Evolutionary conservation across 2,113 vertebrate species (phyloP).

Genomic region (Hiodon tergisus): DNA sequence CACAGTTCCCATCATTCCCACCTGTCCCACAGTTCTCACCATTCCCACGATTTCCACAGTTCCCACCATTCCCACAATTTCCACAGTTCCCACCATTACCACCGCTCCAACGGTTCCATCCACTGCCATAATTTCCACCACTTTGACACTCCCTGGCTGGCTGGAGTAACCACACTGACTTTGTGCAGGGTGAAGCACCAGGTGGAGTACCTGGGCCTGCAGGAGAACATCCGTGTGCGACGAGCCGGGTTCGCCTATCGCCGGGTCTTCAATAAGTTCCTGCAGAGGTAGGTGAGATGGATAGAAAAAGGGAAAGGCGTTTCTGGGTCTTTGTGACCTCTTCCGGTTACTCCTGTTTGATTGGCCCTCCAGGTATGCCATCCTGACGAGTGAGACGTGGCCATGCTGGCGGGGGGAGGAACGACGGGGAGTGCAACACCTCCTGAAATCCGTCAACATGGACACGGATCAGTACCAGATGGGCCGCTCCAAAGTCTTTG

Average conservation of each 20-base stretch:
- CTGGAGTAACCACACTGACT: neutral
- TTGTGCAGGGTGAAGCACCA: conserved; percentile 79
- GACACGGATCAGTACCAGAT: conserved; percentile 93
- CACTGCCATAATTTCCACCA: too few relatives aligned
- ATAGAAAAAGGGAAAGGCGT: too few relatives aligned
- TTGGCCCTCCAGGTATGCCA: conserved; percentile 72
- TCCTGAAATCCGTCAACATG: conserved; percentile 88
- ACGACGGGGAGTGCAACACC: conserved; percentile 84
- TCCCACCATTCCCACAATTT: too few relatives aligned
- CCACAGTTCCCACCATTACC: too few relatives aligned
- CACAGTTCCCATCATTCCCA: too few relatives aligned
- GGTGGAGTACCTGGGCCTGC: conserved; percentile 88
- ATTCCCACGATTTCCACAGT: too few relatives aligned
- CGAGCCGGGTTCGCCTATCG: conserved; percentile 89
- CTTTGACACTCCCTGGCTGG: neutral
- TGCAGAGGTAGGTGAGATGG: conserved; percentile 69
- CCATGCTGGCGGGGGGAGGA: conserved; percentile 78
- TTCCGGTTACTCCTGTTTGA: neutral
- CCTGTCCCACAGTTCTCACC: too few relatives aligned
- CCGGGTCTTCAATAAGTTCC: conserved; percentile 83
- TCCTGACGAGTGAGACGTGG: conserved; percentile 87
- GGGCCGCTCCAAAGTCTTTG: conserved; percentile 84
- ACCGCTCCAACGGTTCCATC: too few relatives aligned
- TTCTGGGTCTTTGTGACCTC: too few relatives aligned
- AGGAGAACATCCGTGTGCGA: conserved; percentile 89